Base-by-base conservation (phyloP, 2,797 vertebrate genomes). In the Anguilla anguilla region DNA sequence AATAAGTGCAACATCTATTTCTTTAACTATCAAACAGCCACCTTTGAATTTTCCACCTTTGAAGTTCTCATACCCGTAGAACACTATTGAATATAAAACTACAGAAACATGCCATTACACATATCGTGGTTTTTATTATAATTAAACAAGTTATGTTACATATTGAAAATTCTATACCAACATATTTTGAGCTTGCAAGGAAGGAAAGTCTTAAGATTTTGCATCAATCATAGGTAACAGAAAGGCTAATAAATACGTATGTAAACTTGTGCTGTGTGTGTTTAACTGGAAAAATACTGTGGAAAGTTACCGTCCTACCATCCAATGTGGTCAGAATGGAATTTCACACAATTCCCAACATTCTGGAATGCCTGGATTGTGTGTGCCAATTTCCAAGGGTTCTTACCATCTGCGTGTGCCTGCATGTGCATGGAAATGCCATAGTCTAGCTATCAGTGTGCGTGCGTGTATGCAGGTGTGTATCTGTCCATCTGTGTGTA, bases 341-440 rank as follows among this genome's bases (percentile, higher is more conserved):
- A 82, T 82, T 49, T 5, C 15, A 51, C 19, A 79, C 7, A 46
- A 82, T 25, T 82, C 22, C n/a, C 25, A 31, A 49, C 46, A 81
- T 31, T 35, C 79, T 82, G 25, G 28, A 82, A 82, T 51, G 25
- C 79, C 46, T 82, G 25, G 46, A 82, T 6, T 82, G 13, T 51
- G 79, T 82, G 79, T 51, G 79, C 17, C 51, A 61, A 59, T 35
- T 59, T 39, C 28, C 2, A 9, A 53, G 3, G 19, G 22, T 83
- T 28, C 17, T 43, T 28, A 10, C n/a, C 81, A 13, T n/a, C 49
- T 11, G 19, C 19, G 28, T 46, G n/a, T 84, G 51, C 13, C 10
- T n/a, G 51, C n/a, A 11, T 51, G 81, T 55, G 89, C 87, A 64
- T 84, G 7, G 31, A 87, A 2, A 89, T 31, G n/a, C 35, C 39